Evolutionary conservation across 2,113 vertebrate species (phyloP).

Genomic region (Lethenteron camtschaticum): DNA sequence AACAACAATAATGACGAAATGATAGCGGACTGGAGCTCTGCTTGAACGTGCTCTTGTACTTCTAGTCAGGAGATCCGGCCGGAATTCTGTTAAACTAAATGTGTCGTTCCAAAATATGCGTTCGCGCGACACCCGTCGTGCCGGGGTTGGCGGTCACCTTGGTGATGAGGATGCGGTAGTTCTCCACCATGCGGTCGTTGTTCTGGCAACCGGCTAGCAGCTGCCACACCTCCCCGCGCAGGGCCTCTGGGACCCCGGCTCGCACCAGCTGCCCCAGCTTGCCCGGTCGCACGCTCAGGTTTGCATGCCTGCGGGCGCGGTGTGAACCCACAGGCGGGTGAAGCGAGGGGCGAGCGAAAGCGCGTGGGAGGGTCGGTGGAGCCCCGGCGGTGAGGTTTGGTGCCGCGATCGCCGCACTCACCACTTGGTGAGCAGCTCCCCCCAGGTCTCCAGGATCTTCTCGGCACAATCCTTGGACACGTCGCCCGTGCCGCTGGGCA

Average conservation of each 20-base stretch:
- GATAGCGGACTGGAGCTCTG: too few species aligned
- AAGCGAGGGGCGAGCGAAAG: neutral
- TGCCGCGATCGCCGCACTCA: slow-evolving; percentile 19
- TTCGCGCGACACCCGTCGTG: too few species aligned
- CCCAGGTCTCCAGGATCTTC: slow-evolving; percentile 92
- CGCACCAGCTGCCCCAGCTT: slow-evolving; percentile 56
- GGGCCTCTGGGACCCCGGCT: slow-evolving; percentile 64
- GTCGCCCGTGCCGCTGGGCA: slow-evolving; percentile 83
- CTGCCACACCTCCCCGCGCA: slow-evolving; percentile 92
- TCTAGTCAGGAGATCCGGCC: too few species aligned
- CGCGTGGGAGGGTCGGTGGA: neutral
- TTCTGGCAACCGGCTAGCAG: slow-evolving; percentile 73
- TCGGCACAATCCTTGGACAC: slow-evolving; percentile 97
- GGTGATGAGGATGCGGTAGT: slow-evolving; percentile 76
- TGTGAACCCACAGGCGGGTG: neutral
- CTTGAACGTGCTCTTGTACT: too few species aligned
- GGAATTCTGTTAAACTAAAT: too few species aligned
- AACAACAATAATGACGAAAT: too few species aligned
- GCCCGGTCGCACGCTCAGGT: slow-evolving; percentile 56
- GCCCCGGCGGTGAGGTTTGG: too few species aligned
- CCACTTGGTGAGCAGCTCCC: slow-evolving; percentile 74
- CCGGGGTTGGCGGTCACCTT: slow-evolving; percentile 29
- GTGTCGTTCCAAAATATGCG: too few species aligned
- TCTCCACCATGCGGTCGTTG: slow-evolving; percentile 65
- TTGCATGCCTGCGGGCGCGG: slow-evolving; percentile 43